A percentile compares a stretch with the other conserved stretches of the same genome.
These are phyloP conservation scores for Leptarthrus brevirostris DNA, from an alignment of 2,888 invertebrate species.

Conservation along the genomic window DNA sequence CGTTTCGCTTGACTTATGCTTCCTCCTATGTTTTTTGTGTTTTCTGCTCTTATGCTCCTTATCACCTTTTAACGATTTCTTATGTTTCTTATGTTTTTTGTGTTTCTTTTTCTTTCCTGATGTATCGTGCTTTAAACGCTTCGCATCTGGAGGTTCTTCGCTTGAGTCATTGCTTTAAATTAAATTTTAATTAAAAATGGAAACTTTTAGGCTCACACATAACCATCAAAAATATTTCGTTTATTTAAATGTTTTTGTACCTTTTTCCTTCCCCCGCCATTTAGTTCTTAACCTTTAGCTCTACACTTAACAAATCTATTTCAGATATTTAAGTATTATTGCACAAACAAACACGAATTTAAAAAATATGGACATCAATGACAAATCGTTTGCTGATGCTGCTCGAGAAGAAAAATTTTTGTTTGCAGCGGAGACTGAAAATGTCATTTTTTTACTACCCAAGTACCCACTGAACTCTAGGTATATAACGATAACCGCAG, in stretches of 20 bases:
- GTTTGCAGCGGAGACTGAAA: too few species aligned
- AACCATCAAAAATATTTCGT: background rate
- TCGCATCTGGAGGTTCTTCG: conserved; percentile 59
- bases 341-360: conserved; percentile 1
- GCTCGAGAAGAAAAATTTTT: too few species aligned
- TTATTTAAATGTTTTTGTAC: conserved; percentile 42
- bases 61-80: conserved; percentile 71
- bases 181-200: conserved; percentile 11
- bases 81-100: conserved; percentile 77
- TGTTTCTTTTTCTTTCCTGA: conserved; percentile 70
- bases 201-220: background rate
- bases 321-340: background rate
- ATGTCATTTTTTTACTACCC: too few species aligned
- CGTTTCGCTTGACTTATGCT: conserved; percentile 63
- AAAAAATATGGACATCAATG: conserved; percentile 1
- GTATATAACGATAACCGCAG: too few species aligned
- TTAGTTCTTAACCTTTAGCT: conserved; percentile 26
- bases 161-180: conserved; percentile 60
- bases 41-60: conserved; percentile 72
- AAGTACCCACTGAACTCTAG: too few species aligned
- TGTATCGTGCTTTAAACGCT: conserved; percentile 57
- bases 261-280: conserved; percentile 55
- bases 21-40: conserved; percentile 72
- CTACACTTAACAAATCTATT: background rate
- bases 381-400: conserved; percentile 23